Conservation (phyloP, 2,888 invertebrate species). For the Coelinius sp. region DNA sequence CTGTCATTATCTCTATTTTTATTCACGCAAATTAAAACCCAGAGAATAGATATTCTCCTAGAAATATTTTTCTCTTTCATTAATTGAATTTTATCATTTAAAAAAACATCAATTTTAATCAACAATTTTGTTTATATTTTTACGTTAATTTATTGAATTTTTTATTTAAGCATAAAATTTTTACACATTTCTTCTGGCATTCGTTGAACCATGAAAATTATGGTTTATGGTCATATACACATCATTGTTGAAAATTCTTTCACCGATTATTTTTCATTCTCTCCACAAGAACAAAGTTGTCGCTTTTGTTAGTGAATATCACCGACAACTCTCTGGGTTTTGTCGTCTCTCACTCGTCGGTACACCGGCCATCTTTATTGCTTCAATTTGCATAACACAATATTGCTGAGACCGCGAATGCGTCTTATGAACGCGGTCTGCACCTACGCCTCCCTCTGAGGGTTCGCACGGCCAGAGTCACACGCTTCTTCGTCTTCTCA, state of each 20-base stretch:
- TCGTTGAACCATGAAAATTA: neutral
- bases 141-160: neutral
- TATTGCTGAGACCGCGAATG: conserved; percentile 45
- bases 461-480: conserved; percentile 15
- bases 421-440: conserved; percentile 26
- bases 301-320: neutral
- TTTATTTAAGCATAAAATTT: too few species aligned
- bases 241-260: neutral
- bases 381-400: conserved; percentile 53
- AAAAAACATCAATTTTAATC: neutral
- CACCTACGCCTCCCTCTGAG: conserved; percentile 15
- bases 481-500: conserved; percentile 22
- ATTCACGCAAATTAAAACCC: conserved; percentile 28
- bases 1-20: conserved; percentile 29
- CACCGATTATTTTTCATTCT: neutral
- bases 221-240: neutral
- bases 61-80: neutral
- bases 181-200: too few species aligned
- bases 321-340: neutral
- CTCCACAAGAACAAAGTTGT: neutral
- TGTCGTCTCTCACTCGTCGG: conserved; percentile 15
- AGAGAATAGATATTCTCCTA: conserved; percentile 4
- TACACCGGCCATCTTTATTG: conserved; percentile 49
- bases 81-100: neutral
- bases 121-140: neutral